These are phyloP conservation scores for Salvelinus alpinus DNA, from an alignment of 2,113 vertebrate genomes.

Conservation along the genomic window DNA sequence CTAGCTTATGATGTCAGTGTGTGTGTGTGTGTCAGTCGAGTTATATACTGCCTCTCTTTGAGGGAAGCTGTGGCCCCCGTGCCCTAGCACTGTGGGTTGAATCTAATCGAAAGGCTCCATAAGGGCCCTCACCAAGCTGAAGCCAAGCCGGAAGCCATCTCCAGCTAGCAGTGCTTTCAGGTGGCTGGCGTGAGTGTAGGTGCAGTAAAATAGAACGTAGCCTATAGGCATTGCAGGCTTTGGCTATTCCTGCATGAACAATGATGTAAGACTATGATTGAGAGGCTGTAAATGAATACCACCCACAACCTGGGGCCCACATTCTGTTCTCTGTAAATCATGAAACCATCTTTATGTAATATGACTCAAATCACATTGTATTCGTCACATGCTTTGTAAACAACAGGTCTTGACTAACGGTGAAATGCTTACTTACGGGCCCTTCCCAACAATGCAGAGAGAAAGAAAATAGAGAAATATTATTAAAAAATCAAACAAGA, in stretches of 20 bases:
- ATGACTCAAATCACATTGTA: too few relatives aligned
- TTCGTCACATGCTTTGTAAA: too few relatives aligned
- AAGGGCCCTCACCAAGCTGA: slow-evolving; percentile 25
- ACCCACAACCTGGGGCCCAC: slow-evolving; percentile 1
- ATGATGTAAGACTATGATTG: neutral
- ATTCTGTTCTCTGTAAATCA: too few relatives aligned
- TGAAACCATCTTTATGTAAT: neutral
- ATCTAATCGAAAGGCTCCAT: slow-evolving; percentile 19
- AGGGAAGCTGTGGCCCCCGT: slow-evolving; percentile 15
- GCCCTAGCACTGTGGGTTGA: slow-evolving; percentile 28
- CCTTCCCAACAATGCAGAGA: too few relatives aligned
- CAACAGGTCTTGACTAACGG: too few relatives aligned
- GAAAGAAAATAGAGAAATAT: too few relatives aligned
- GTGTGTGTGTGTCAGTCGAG: slow-evolving; percentile 2
- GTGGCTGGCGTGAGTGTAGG: slow-evolving; percentile 40
- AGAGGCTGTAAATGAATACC: neutral
- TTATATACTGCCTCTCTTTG: slow-evolving; percentile 6
- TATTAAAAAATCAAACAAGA: too few relatives aligned
- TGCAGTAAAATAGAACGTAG: neutral
- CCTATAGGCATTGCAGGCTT: neutral
- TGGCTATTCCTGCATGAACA: neutral
- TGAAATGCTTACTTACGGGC: too few relatives aligned
- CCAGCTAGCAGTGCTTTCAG: slow-evolving; percentile 26
- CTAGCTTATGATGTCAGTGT: slow-evolving; percentile 5
- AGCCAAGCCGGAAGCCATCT: slow-evolving; percentile 32